phyloP scores from a whole-genome alignment of 1,140 invertebrate species.

The Lepidostoma basale region DNA sequence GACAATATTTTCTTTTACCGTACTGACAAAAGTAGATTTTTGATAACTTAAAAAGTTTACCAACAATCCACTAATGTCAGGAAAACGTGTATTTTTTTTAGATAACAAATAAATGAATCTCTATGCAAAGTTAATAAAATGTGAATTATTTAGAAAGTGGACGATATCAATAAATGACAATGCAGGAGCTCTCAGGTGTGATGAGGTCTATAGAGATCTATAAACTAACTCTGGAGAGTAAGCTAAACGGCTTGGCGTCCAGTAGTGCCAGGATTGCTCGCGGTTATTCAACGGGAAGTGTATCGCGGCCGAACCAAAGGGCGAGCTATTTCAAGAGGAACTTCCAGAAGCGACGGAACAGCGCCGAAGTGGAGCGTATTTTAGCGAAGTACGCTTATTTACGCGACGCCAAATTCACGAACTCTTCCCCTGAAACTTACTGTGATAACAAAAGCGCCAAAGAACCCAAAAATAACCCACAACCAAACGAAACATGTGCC shows the following conservation, averaged over 20 bases:
- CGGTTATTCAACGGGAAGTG: background rate
- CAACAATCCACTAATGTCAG: too few relatives aligned
- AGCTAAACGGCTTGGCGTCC: background rate
- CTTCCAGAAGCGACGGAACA: slow-evolving; percentile 32
- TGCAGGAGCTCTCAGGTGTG: slow-evolving; percentile 36
- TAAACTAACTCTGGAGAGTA: slow-evolving; percentile 26
- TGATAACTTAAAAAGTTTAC: too few relatives aligned
- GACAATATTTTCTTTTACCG: too few relatives aligned
- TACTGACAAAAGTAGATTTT: too few relatives aligned
- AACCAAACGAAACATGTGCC: slow-evolving; percentile 1
- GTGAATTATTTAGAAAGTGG: too few relatives aligned
- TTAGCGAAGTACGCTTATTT: slow-evolving; percentile 35
- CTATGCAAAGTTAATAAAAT: too few relatives aligned
- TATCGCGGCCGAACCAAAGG: background rate
- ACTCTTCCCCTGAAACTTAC: background rate
- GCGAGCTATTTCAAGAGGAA: slow-evolving; percentile 29
- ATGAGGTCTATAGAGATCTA: slow-evolving; percentile 40
- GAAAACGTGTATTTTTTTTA: too few relatives aligned
- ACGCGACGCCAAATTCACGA: background rate
- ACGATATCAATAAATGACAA: too few relatives aligned
- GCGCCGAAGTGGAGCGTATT: slow-evolving; percentile 37
- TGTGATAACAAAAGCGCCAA: slow-evolving; percentile 1
- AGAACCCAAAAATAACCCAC: background rate
- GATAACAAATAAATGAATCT: too few relatives aligned
- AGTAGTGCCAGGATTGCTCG: background rate